phyloP scores from a whole-genome alignment of 2,797 vertebrate species.

The Danio choprae region DNA sequence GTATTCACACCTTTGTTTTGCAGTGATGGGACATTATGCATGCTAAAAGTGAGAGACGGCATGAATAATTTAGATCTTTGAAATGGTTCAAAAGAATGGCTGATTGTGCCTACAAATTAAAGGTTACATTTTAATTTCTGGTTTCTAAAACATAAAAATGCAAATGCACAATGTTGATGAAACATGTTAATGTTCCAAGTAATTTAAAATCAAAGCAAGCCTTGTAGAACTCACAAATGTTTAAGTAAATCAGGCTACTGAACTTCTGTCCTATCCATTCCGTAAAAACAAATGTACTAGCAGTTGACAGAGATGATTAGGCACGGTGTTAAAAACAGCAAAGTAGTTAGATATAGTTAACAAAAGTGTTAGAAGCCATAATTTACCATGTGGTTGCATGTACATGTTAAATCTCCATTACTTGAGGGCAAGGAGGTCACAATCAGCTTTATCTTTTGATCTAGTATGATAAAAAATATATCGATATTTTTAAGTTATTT shows the following conservation, averaged over 20 bases:
- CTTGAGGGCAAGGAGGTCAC: neutral
- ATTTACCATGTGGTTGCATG: neutral
- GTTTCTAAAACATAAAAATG: neutral
- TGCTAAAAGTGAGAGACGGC: constrained; percentile 27
- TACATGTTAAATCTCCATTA: constrained; percentile 25
- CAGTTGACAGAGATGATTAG: neutral
- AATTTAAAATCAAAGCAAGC: neutral
- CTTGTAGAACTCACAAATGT: neutral
- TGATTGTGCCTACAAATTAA: constrained; percentile 5
- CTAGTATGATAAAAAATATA: too few species aligned
- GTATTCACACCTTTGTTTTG: constrained; percentile 34
- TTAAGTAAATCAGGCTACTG: neutral
- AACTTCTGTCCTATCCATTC: neutral
- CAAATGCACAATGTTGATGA: neutral
- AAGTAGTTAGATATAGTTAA: neutral
- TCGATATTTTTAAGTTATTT: too few species aligned
- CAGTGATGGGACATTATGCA: constrained; percentile 34
- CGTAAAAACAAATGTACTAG: constrained; percentile 8
- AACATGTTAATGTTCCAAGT: neutral
- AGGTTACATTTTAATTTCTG: neutral
- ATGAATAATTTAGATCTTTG: constrained; percentile 22
- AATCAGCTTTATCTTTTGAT: constrained; percentile 8
- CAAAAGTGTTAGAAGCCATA: constrained; percentile 8
- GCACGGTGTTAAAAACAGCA: neutral
- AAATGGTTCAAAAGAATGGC: constrained; percentile 11